Evolutionary conservation across 2,888 invertebrate species (phyloP).

Genomic region (Meiosimyza decipiens): DNA sequence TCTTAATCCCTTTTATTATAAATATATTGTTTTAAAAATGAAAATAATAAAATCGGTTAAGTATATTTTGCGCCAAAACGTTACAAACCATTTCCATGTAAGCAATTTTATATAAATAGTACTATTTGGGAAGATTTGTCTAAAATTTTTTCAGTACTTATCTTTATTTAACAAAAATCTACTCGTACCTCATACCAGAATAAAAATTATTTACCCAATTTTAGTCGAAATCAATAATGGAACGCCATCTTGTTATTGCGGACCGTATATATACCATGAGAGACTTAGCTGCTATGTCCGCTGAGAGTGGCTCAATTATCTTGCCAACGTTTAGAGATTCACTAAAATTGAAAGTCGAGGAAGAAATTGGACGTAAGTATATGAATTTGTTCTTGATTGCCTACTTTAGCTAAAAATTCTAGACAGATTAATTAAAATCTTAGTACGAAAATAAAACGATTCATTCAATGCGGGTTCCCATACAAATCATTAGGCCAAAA

Average conservation of each 20-base stretch:
- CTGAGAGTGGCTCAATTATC: constrained; percentile 67
- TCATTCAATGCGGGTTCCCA: too few relatives aligned
- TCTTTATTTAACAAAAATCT: too few relatives aligned
- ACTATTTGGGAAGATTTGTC: not conserved
- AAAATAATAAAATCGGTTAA: too few relatives aligned
- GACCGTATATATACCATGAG: constrained; percentile 84
- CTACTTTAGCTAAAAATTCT: too few relatives aligned
- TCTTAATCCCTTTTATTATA: too few relatives aligned
- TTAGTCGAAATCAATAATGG: constrained; percentile 84
- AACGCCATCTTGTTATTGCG: constrained; percentile 88
- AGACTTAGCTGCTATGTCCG: constrained; percentile 70
- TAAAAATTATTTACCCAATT: constrained; percentile 49
- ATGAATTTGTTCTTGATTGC: not conserved
- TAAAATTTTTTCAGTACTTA: constrained; percentile 25
- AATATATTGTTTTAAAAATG: too few relatives aligned
- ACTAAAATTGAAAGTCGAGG: constrained; percentile 79
- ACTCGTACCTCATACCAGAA: not conserved
- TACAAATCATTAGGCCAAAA: too few relatives aligned
- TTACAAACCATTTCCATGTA: too few relatives aligned
- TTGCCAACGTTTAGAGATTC: constrained; percentile 80
- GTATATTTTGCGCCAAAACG: too few relatives aligned
- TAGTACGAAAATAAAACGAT: too few relatives aligned
- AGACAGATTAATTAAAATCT: too few relatives aligned
- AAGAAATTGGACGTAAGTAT: constrained; percentile 79
- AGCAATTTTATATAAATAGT: too few relatives aligned